phyloP scores from a whole-genome alignment of 2,888 invertebrate genomes.

The Drosophila mettleri region DNA sequence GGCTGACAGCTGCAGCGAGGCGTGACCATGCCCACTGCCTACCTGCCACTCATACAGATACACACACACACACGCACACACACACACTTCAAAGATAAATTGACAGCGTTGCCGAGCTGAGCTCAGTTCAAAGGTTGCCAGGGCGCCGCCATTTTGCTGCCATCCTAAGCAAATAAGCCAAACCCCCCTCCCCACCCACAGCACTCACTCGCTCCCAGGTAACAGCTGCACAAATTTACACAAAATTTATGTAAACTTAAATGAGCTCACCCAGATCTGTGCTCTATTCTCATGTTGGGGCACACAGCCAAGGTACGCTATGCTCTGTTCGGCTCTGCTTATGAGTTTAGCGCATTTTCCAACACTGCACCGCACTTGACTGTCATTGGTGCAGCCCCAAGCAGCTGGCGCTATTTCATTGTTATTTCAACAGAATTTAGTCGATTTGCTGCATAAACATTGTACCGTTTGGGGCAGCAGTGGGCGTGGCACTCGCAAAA shows the following conservation, averaged over 20 bases:
- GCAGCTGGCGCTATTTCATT: conserved; percentile 41
- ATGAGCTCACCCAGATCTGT: conserved; percentile 60
- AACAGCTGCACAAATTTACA: conserved; percentile 68
- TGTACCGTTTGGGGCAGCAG: conserved; percentile 9
- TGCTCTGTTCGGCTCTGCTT: conserved; percentile 51
- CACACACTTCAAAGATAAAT: conserved; percentile 32
- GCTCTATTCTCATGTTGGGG: neutral
- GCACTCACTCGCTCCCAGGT: neutral
- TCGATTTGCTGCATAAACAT: conserved; percentile 83
- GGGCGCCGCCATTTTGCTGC: conserved; percentile 45
- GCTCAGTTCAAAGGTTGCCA: conserved; percentile 72
- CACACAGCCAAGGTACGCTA: conserved; percentile 24
- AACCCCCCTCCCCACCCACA: neutral
- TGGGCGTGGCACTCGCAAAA: conserved; percentile 35
- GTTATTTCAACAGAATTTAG: conserved; percentile 83
- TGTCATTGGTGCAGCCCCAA: conserved; percentile 39
- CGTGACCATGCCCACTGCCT: conserved; percentile 48
- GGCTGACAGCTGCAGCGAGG: conserved; percentile 62
- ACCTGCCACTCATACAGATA: neutral
- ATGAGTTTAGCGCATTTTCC: conserved; percentile 73
- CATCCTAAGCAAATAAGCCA: conserved; percentile 72
- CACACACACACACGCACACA: conserved; percentile 8
- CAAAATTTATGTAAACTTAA: conserved; percentile 62
- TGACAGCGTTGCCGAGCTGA: conserved; percentile 34
- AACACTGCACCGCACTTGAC: conserved; percentile 12